A percentile compares a stretch with the other conserved stretches of the same genome.
These are phyloP conservation scores for Mastomys coucha DNA, from an alignment of 2,113 vertebrate genomes.

Conservation along the genomic window DNA sequence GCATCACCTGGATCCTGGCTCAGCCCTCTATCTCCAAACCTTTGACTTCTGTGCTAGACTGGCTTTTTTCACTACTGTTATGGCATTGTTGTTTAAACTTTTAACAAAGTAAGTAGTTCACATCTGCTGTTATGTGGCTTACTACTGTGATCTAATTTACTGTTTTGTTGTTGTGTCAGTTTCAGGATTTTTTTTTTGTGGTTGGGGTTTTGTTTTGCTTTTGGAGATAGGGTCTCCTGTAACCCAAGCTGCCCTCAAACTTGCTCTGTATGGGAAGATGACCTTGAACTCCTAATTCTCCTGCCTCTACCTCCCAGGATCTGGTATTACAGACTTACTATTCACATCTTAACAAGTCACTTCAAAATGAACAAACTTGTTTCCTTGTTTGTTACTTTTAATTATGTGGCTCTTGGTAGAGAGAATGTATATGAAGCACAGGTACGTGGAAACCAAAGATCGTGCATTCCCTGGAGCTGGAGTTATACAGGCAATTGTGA, in stretches of 20 bases:
- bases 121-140: not conserved
- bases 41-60: not conserved
- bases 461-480: not conserved
- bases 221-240: not conserved
- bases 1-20: not conserved
- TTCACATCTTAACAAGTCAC: not conserved
- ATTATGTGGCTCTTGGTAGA: not conserved
- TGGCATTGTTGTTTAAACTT: not conserved
- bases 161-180: not conserved
- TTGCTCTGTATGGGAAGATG: not conserved
- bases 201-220: not conserved
- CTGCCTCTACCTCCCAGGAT: not conserved
- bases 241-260: no score
- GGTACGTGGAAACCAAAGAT: not conserved
- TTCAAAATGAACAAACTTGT: not conserved
- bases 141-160: not conserved
- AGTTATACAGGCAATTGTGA: not conserved
- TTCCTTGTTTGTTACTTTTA: not conserved
- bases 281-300: not conserved
- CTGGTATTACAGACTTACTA: not conserved
- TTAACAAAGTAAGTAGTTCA: conserved; percentile 2
- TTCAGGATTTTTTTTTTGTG: not conserved
- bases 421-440: not conserved
- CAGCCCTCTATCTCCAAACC: not conserved
- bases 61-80: not conserved